phyloP scores from a whole-genome alignment of 2,113 vertebrate genomes.

The Chinchilla lanigera region DNA sequence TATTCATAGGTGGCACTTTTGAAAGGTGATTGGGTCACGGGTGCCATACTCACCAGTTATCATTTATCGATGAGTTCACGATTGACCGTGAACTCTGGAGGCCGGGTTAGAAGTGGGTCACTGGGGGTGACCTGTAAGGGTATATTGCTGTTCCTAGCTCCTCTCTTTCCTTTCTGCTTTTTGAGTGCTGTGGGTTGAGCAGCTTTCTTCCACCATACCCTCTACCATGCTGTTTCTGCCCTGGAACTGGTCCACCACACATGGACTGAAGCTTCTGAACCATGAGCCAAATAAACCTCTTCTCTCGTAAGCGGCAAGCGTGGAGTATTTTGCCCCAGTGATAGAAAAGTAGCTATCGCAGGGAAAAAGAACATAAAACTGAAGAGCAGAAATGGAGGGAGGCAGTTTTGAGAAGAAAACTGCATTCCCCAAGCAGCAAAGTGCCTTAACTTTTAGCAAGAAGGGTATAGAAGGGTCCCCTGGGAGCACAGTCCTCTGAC shows the following conservation, averaged over 20 bases:
- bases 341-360: not conserved
- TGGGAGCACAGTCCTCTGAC: not conserved
- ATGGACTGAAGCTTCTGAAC: not conserved
- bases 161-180: not conserved
- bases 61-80: not conserved
- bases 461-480: not conserved
- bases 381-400: not conserved
- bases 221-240: not conserved
- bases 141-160: not conserved
- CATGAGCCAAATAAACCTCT: not conserved
- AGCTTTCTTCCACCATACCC: not conserved
- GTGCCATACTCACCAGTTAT: not conserved
- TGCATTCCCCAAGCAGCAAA: not conserved
- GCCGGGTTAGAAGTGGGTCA: not conserved
- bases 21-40: not conserved
- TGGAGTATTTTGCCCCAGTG: not conserved
- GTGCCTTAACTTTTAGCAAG: not conserved
- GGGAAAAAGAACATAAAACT: not conserved
- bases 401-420: not conserved
- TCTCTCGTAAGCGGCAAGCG: not conserved
- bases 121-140: not conserved
- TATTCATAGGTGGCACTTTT: not conserved
- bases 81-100: not conserved
- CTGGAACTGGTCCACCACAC: not conserved
- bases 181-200: not conserved